Percentiles rank a stretch among this genome's conserved stretches.
These are phyloP conservation scores for Orientallactaga sibirica DNA, from an alignment of 2,797 vertebrate genomes.

Conservation along the genomic window DNA sequence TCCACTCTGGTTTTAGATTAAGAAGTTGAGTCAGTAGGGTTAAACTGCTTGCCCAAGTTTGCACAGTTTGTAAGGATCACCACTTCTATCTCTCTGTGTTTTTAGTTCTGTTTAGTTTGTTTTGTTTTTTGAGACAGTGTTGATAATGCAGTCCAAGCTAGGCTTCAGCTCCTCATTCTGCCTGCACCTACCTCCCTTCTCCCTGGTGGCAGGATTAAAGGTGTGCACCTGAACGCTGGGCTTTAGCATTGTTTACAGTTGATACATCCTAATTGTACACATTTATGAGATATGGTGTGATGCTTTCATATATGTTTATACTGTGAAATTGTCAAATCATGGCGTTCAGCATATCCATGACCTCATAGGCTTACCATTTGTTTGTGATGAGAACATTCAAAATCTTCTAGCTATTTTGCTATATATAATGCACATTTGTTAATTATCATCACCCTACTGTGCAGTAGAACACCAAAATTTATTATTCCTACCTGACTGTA, in stretches of 20 bases:
- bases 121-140: not conserved
- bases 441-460: not conserved
- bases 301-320: not conserved
- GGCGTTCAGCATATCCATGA: not conserved
- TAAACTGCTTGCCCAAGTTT: constrained; percentile 25
- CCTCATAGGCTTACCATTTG: not conserved
- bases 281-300: not conserved
- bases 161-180: too few relatives aligned
- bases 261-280: not conserved
- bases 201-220: not conserved
- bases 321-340: not conserved
- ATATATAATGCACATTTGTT: not conserved
- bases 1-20: constrained; percentile 28
- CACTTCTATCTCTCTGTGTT: not conserved
- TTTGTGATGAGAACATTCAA: not conserved
- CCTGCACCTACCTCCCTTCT: not conserved
- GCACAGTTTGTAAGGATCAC: constrained; percentile 25
- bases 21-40: constrained; percentile 44
- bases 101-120: not conserved
- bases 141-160: not conserved
- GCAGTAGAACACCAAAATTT: not conserved
- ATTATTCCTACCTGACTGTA: not conserved
- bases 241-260: not conserved
- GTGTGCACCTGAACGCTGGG: not conserved
- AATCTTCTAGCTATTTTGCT: not conserved